These are phyloP conservation scores for Acanthurus leucopareius DNA, from an alignment of 2,797 vertebrate genomes.

Conservation along the genomic window DNA sequence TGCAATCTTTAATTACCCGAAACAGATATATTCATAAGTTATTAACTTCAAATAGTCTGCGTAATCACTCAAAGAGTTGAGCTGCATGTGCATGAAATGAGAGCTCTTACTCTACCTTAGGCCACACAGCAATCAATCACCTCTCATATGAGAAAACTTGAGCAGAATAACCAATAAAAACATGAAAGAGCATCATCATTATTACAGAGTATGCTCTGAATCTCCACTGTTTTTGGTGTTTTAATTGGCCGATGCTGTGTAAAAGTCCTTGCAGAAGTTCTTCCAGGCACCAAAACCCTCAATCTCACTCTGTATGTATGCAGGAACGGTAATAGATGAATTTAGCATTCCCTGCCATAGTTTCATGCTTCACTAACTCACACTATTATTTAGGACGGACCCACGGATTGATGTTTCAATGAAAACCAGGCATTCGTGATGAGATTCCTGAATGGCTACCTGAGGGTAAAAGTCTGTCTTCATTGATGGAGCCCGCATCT, in stretches of 20 bases:
- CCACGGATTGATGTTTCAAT: conserved; percentile 68
- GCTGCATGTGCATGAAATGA: too few species aligned
- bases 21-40: too few species aligned
- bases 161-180: conserved; percentile 9
- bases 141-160: conserved; percentile 9
- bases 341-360: conserved; percentile 69
- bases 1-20: too few species aligned
- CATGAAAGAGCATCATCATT: conserved; percentile 3
- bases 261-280: conserved; percentile 7
- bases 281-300: conserved; percentile 3
- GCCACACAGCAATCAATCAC: not conserved
- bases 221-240: not conserved
- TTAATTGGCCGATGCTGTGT: conserved; percentile 2
- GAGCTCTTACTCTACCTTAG: too few species aligned
- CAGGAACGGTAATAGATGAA: conserved; percentile 44
- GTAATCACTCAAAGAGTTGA: too few species aligned
- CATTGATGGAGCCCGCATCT: conserved; percentile 57
- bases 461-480: conserved; percentile 70
- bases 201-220: not conserved
- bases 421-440: conserved; percentile 63
- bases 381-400: conserved; percentile 68
- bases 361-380: conserved; percentile 72
- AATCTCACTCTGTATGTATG: conserved; percentile 5
- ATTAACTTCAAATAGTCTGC: too few species aligned
- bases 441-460: conserved; percentile 71